Evolutionary conservation across 2,888 invertebrate genomes (phyloP), one percentile per base, ranked within the genome.

Genomic region (Palloptera scutellata): DNA sequence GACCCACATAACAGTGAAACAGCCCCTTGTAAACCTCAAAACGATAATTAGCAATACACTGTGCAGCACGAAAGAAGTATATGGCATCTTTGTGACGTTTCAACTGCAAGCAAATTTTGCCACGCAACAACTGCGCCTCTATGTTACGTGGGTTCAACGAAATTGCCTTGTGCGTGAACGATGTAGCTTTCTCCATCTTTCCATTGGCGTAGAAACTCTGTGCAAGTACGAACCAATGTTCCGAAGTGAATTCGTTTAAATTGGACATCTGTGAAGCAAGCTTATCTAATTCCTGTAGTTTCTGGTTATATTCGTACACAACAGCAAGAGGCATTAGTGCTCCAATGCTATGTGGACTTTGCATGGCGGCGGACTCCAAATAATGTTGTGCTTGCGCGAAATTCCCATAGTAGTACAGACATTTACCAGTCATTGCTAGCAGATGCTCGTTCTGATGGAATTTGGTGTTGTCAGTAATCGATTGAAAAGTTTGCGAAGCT

Each of bases 161-260:
- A 70, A 89, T 87, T 0, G 93, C 91, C 86, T 93, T 92, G 68
- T 91, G 90, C 1, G 90, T 91, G 80, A 93, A 91, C 78, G 90
- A 91, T 1, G 90, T 87, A 1, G 92, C 91, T 76, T 91, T 89
- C 19, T 89, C 89, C 68, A 88, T 87, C 75, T 91, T 91, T 0
- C 75, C 76, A 30, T 74, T 73, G 0, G 88, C 86, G 77, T 89
- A 89, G 73, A 91, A 88, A 61, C 88, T 88, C 83, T 92, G 92
- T 1, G 92, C 93, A 81, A 92, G 87, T 0, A 91, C 91, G 63
- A 93, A 89, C 90, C 93, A 94, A 66, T 92, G 89, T 77, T 92
- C 91, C 4, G 91, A 87, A 1, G 87, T 86, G 63, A 86, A 87
- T 73, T 91, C 85, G n/a, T 76, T 75, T 2, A 81, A 74, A 9